Base-by-base conservation (phyloP, 2,113 vertebrate genomes). In the Triplophysa dalaica region DNA sequence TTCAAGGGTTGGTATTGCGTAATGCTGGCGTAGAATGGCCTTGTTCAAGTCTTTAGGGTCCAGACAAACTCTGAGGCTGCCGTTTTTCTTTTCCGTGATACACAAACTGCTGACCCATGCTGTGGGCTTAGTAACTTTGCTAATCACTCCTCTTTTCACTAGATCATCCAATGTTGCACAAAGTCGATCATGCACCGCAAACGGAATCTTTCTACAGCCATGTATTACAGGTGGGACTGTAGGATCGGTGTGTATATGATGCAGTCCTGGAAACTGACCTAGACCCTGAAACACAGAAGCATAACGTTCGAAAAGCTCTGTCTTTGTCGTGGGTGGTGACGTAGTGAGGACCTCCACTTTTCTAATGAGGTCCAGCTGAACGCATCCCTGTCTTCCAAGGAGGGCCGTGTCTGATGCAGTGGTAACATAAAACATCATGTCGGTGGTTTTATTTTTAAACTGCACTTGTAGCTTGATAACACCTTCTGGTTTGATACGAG, bases 1-100 rank as follows among this genome's bases (percentile, higher is more conserved):
- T 83, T 82, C 81, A 79, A 83, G 68, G 26, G 86, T 87, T 77
- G 84, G 85, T 82, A 87, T 88, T 85, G 82, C 52, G 29, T 63
- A 80, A 62, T 86, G 73, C 64, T 84, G 63, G 73, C 75, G 80
- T 17, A 68, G 70, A n/a, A 81, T 63, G n/a, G 64, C 70, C 52
- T 84, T 88, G 80, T 88, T 88, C 62, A 80, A 61, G 48, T 13
- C 48, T 50, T 11, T 50, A 11, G 48, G 64, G 80, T 84, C 33
- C 38, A 85, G 62, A 14, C 83, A 84, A 14, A 81, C 68, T 69
- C 75, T 72, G 0, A 81, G 62, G 8, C 79, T 2, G 4, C 73
- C 82, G 45, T 80, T 84, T 29, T 72, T 58, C 38, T 76, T 81
- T 50, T 75, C 24, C 58, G 62, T 63, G 6, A 75, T 45, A 17